Conservation (phyloP, 2,888 invertebrate genomes). For the Archaeoteleia sp. region DNA sequence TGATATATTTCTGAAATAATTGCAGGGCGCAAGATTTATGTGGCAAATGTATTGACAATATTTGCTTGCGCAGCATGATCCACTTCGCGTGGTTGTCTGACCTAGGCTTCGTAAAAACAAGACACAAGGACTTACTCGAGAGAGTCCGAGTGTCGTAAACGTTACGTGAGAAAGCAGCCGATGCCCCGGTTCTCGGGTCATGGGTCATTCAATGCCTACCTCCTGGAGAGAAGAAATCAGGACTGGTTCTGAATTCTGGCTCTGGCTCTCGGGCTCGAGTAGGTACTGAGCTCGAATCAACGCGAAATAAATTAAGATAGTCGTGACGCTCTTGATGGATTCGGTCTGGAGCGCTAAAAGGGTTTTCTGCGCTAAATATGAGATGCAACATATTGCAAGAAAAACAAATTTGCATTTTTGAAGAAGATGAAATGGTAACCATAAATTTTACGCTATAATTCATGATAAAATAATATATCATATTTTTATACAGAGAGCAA, state of each 20-base stretch:
- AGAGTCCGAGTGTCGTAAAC: constrained; percentile 62
- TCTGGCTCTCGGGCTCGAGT: constrained; percentile 47
- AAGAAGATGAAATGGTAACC: too few relatives aligned
- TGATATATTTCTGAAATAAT: constrained; percentile 27
- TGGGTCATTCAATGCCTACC: constrained; percentile 67
- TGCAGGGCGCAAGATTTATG: constrained; percentile 24
- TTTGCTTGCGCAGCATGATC: constrained; percentile 38
- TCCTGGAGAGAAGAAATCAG: constrained; percentile 64
- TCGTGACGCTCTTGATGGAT: constrained; percentile 31
- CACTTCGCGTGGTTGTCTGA: constrained; percentile 36
- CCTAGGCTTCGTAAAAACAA: constrained; percentile 48
- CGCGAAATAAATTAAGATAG: constrained; percentile 44
- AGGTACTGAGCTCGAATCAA: constrained; percentile 30
- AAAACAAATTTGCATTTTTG: too few relatives aligned
- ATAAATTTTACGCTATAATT: too few relatives aligned
- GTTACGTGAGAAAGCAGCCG: constrained; percentile 72
- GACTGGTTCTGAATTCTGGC: constrained; percentile 65
- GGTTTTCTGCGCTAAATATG: neutral
- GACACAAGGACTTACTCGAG: constrained; percentile 36
- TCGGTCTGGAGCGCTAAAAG: constrained; percentile 9
- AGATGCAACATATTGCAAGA: neutral
- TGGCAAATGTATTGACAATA: constrained; percentile 24
- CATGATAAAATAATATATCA: too few relatives aligned
- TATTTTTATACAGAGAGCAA: too few relatives aligned
- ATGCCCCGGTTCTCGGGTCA: constrained; percentile 72